These are phyloP conservation scores for Lasioglossum oenotherae DNA, from an alignment of 2,888 invertebrate species.

Conservation along the genomic window DNA sequence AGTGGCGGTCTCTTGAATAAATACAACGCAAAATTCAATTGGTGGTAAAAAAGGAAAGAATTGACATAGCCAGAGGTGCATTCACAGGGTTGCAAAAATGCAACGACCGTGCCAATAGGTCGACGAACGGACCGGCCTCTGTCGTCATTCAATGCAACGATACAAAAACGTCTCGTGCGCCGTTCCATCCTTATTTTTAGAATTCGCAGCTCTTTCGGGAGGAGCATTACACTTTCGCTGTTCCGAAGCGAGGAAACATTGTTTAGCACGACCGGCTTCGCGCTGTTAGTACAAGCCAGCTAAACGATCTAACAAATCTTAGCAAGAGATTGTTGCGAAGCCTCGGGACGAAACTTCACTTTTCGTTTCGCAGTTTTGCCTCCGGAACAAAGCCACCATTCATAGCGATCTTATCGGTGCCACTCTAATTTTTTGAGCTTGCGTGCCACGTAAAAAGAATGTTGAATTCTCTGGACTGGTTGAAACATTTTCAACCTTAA, in stretches of 20 bases:
- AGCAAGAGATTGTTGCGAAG: background rate
- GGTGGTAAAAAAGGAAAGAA: too few relatives aligned
- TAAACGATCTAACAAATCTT: slow-evolving; percentile 1
- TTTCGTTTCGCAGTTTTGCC: background rate
- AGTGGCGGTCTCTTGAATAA: too few relatives aligned
- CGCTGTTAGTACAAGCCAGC: background rate
- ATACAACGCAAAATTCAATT: too few relatives aligned
- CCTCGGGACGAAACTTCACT: background rate
- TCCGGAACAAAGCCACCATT: background rate
- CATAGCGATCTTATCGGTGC: background rate
- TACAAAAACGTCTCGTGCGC: background rate
- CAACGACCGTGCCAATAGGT: background rate
- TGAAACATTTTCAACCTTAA: background rate
- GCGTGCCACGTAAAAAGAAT: background rate
- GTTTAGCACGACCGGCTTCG: background rate
- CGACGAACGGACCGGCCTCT: background rate
- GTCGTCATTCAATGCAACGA: background rate
- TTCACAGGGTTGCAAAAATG: background rate
- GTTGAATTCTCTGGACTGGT: background rate
- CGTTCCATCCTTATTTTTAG: background rate
- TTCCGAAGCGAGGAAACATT: background rate
- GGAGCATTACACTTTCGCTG: background rate
- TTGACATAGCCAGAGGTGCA: too few relatives aligned
- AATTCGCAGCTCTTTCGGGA: background rate
- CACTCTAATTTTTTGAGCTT: background rate